Percentiles rank a stretch among this genome's conserved stretches.
Evolutionary conservation across 2,888 invertebrate genomes (phyloP).

Genomic region (Hirudinaria manillensis): DNA sequence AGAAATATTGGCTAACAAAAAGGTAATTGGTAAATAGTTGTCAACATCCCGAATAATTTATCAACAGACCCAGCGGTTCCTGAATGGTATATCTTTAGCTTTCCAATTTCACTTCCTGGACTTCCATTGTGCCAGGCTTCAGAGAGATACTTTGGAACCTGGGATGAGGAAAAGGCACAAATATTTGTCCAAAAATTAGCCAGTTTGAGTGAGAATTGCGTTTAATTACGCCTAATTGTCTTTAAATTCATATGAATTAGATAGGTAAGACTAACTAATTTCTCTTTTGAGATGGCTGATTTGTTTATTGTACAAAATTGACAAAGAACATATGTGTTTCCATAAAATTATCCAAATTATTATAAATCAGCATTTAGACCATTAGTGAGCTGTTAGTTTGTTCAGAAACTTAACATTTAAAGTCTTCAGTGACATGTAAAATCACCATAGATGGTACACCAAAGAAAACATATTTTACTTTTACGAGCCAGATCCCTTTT

Average conservation of each 20-base stretch:
- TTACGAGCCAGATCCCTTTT: conserved; percentile 91
- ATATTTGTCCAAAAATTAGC: neutral
- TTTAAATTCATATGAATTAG: too few species aligned
- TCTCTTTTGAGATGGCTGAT: too few species aligned
- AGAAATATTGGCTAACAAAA: neutral
- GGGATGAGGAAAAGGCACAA: conserved; percentile 29
- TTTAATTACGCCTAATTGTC: too few species aligned
- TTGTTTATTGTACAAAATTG: too few species aligned
- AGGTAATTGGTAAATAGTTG: neutral
- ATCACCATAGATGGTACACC: too few species aligned
- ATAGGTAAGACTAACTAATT: too few species aligned
- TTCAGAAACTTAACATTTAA: too few species aligned
- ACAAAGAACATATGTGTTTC: too few species aligned
- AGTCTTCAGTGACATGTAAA: too few species aligned
- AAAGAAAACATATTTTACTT: conserved; percentile 55
- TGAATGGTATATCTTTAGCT: conserved; percentile 61
- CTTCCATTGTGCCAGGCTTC: conserved; percentile 87
- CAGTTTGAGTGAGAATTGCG: neutral
- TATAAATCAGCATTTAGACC: too few species aligned
- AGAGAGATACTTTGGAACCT: conserved; percentile 85
- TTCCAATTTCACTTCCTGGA: conserved; percentile 87
- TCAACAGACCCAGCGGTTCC: neutral
- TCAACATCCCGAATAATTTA: neutral
- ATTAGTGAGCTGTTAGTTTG: too few species aligned
- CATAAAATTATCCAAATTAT: too few species aligned